These are phyloP conservation scores for Pristis pectinata DNA, from an alignment of 2,797 vertebrate genomes.

Conservation along the genomic window DNA sequence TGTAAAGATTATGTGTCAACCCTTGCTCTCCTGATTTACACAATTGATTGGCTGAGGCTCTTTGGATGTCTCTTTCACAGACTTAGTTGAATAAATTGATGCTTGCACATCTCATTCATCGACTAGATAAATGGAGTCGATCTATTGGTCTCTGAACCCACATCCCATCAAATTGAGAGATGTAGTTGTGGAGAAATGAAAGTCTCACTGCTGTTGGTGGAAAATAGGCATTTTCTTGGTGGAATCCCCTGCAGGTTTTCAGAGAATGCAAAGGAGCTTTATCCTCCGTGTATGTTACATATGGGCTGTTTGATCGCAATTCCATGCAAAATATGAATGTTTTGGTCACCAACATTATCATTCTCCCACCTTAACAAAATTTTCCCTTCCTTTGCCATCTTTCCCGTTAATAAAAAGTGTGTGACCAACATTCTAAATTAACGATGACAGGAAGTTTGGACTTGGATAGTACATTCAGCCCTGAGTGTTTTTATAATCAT, in stretches of 20 bases:
- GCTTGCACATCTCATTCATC: neutral
- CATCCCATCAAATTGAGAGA: neutral
- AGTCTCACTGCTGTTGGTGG: neutral
- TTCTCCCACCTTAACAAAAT: neutral
- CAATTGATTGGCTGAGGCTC: neutral
- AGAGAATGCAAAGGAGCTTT: neutral
- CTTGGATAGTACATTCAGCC: neutral
- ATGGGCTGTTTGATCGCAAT: neutral
- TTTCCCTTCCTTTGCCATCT: neutral
- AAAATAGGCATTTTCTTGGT: neutral
- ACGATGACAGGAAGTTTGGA: neutral
- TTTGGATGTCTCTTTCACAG: neutral
- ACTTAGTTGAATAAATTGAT: neutral
- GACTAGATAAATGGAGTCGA: neutral
- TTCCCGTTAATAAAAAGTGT: neutral
- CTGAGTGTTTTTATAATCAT: neutral
- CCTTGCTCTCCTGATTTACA: neutral
- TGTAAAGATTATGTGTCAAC: neutral
- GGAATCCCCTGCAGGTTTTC: neutral
- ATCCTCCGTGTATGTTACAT: neutral
- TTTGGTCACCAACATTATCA: neutral
- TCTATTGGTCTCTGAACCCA: neutral
- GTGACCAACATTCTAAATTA: neutral
- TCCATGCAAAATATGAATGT: neutral
- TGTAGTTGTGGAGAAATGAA: neutral